Evolutionary conservation across 2,797 vertebrate genomes (phyloP), one percentile per base, ranked within the genome.

Genomic region (Sciurus vulgaris): DNA sequence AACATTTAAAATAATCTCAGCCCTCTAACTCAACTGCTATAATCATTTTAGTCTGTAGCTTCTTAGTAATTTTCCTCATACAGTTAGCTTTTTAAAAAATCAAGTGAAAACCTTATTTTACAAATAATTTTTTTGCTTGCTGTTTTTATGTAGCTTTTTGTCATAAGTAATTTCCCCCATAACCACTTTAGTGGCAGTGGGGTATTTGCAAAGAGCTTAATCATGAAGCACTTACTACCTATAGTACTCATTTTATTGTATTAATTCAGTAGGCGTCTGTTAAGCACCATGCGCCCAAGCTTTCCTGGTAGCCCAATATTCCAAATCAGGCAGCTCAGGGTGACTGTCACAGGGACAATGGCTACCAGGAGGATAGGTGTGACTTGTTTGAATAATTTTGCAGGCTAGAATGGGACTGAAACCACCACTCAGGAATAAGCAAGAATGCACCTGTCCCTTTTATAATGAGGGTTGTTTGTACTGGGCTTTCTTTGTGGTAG

Each of bases 141-240:
- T 94, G 44, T 89, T 96, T 96, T 86, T 41, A 74, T 78, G n/a
- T 86, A 47, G 35, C 73, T 89, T 91, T 97, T 95, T 94, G 78
- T 96, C 59, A 38, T 81, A 95, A 92, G 79, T 93, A 93, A 94
- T 96, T 97, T 89, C 41, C 18, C 79, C 30, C 12, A 9, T 84
- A 82, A 89, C 54, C 67, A 85, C 83, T 95, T 92, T 63, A 69
- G 88, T 94, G 79, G 72, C 49, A 22, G 14, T 93, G 72, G 70
- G 77, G 76, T 95, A 89, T 87, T 94, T 96, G 67, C 70, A 91
- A 93, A 86, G 89, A 91, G 30, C 67, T 74, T 87, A 86, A 94
- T 95, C 49, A 85, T 22, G 38, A 81, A 79, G 74, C 44, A 87
- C 49, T 97, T 96, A 74, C 89, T 93, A 94, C 65, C 24, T 14